A percentile compares a stretch with the other conserved stretches of the same genome.
phyloP scores from a whole-genome alignment of 2,888 invertebrate species.

The Amblyteles armatorius region DNA sequence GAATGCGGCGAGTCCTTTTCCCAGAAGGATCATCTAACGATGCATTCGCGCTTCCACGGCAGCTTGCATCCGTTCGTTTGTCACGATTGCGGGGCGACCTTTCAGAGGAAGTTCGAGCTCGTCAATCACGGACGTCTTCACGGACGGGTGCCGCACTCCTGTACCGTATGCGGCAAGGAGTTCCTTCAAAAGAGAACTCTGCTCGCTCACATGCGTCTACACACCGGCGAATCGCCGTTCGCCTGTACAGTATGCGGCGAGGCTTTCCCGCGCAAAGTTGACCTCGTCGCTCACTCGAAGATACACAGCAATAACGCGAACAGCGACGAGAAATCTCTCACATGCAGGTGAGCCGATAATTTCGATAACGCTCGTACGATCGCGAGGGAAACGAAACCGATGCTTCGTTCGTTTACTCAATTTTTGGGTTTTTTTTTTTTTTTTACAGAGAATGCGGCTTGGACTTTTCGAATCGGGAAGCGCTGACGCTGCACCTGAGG shows the following conservation, averaged over 20 bases:
- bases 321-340: constrained; percentile 83
- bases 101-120: constrained; percentile 94
- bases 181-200: constrained; percentile 94
- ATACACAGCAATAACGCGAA: constrained; percentile 85
- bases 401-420: neutral
- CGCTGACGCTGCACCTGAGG: constrained; percentile 91
- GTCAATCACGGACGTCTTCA: constrained; percentile 94
- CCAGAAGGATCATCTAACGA: constrained; percentile 94
- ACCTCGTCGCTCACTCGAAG: constrained; percentile 88
- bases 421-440: neutral
- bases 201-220: constrained; percentile 92
- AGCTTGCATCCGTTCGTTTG: constrained; percentile 98
- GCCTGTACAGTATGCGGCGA: constrained; percentile 92
- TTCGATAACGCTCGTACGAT: neutral
- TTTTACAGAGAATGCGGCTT: constrained; percentile 87
- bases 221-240: constrained; percentile 91
- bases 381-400: neutral
- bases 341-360: constrained; percentile 84
- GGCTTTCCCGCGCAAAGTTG: constrained; percentile 90
- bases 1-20: constrained; percentile 97
- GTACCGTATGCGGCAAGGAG: constrained; percentile 93
- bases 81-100: constrained; percentile 94
- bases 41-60: constrained; percentile 97
- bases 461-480: constrained; percentile 90
- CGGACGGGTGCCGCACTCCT: constrained; percentile 92